phyloP scores from a whole-genome alignment of 1,140 invertebrate genomes.

The Bradysia coprophila region DNA sequence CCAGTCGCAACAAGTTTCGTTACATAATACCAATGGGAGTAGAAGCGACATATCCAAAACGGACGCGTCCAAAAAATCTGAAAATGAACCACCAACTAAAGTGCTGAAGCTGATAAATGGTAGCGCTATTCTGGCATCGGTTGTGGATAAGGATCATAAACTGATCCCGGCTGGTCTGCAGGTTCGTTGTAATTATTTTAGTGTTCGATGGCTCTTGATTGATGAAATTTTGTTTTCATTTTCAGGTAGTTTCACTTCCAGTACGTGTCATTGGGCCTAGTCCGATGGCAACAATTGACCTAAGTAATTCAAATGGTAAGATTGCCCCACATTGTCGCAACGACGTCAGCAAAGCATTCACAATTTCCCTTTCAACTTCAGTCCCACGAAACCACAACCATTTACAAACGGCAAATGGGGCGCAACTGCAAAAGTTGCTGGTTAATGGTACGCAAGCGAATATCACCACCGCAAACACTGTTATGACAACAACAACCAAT shows the following conservation, averaged over 20 bases:
- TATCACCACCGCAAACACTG: too few species aligned
- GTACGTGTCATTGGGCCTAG: slow-evolving; percentile 2
- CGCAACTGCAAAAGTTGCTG: slow-evolving; percentile 3
- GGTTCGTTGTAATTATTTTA: not conserved
- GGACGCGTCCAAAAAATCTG: not conserved
- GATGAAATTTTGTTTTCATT: not conserved
- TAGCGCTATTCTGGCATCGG: not conserved
- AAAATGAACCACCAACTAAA: slow-evolving; percentile 1
- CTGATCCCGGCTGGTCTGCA: not conserved
- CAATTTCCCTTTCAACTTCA: not conserved
- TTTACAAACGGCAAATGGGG: not conserved
- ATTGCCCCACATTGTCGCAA: not conserved
- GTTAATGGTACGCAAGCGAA: not conserved
- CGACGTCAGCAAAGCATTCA: not conserved
- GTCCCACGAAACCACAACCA: not conserved
- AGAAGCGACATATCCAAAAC: not conserved
- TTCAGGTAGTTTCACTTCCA: not conserved
- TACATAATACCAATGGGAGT: not conserved
- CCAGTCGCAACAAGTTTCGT: too few species aligned
- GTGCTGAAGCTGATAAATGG: slow-evolving; percentile 3
- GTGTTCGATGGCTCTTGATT: too few species aligned
- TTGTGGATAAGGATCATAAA: slow-evolving; percentile 4
- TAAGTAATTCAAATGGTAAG: slow-evolving; percentile 2
- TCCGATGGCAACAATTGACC: slow-evolving; percentile 3
- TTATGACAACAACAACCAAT: not conserved